phyloP scores from a whole-genome alignment of 2,113 vertebrate genomes.

The Python bivittatus region DNA sequence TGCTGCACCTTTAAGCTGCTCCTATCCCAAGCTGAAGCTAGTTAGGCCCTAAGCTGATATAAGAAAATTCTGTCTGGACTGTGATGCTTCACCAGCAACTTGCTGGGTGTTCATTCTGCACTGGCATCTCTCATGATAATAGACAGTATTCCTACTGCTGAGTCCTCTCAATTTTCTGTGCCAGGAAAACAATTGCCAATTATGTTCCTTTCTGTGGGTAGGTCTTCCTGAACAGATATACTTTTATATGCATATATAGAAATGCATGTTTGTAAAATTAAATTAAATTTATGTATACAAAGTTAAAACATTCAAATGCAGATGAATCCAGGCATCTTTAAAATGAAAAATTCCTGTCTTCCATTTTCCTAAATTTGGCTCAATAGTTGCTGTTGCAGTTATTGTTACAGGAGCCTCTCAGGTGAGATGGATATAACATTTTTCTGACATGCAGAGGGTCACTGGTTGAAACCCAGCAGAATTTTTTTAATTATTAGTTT shows the following conservation, averaged over 20 bases:
- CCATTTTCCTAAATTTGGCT: neutral
- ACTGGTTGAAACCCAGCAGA: neutral
- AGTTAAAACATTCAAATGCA: neutral
- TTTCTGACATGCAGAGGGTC: neutral
- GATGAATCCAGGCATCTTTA: neutral
- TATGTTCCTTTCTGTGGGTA: neutral
- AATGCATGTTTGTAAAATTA: neutral
- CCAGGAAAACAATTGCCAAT: neutral
- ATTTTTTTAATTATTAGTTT: neutral
- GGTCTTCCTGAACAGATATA: neutral
- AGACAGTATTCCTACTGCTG: neutral
- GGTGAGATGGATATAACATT: neutral
- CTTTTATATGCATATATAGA: neutral
- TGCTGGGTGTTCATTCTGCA: neutral
- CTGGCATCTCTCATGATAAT: neutral
- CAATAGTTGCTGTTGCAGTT: neutral
- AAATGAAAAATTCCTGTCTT: neutral
- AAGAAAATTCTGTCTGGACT: neutral
- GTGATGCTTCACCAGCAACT: neutral
- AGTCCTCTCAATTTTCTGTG: neutral
- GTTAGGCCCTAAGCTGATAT: neutral
- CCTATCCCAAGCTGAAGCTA: neutral
- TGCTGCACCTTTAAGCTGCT: neutral
- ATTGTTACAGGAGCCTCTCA: neutral
- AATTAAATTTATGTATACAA: neutral